Conservation (phyloP, 2,888 invertebrate genomes). For the Sminthurinus aureus region DNA sequence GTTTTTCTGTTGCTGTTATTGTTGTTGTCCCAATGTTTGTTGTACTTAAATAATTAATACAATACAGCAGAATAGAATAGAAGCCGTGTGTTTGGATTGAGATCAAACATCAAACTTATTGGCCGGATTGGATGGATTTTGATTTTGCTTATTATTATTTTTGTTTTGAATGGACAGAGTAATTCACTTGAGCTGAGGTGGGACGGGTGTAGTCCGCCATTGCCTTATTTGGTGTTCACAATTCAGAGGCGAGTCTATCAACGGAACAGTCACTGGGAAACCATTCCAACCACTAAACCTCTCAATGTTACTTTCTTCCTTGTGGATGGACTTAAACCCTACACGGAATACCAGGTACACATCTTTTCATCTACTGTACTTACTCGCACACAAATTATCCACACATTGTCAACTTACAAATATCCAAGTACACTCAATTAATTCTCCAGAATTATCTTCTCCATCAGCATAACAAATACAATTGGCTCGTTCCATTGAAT, state of each 20-base stretch:
- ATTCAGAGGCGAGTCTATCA: conserved; percentile 54
- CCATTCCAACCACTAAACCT: conserved; percentile 50
- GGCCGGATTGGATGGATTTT: too few species aligned
- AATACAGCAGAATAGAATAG: too few species aligned
- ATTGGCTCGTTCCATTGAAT: too few species aligned
- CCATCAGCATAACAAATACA: not conserved
- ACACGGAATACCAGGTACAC: conserved; percentile 84
- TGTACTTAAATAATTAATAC: too few species aligned
- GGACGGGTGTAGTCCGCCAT: conserved; percentile 54
- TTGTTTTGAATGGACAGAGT: conserved; percentile 45
- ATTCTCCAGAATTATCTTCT: not conserved
- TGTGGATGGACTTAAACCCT: conserved; percentile 82
- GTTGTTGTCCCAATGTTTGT: too few species aligned
- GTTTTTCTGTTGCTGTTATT: too few species aligned
- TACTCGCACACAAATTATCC: too few species aligned
- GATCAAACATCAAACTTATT: too few species aligned
- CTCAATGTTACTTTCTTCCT: conserved; percentile 68
- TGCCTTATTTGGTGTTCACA: conserved; percentile 56
- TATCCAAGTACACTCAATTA: too few species aligned
- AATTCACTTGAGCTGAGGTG: conserved; percentile 57
- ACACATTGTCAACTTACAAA: too few species aligned
- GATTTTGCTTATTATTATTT: not conserved
- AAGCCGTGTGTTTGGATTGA: too few species aligned
- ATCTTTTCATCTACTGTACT: not conserved
- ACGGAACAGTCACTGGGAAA: conserved; percentile 52